phyloP scores from a whole-genome alignment of 1,140 invertebrate species.

The Belonocnema kinseyi region DNA sequence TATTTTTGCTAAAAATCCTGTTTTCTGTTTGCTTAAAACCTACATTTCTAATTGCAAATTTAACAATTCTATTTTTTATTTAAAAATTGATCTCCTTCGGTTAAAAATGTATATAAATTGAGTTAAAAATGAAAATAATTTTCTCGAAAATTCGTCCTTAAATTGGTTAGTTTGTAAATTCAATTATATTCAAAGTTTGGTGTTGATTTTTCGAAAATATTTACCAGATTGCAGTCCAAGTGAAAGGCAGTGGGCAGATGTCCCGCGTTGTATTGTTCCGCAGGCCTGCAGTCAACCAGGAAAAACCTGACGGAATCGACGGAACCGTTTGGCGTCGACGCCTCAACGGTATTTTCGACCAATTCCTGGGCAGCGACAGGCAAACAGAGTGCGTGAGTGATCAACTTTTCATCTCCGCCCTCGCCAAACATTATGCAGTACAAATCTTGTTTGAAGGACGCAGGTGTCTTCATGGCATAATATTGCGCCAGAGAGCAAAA shows the following conservation, averaged over 20 bases:
- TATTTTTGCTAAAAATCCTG: no score
- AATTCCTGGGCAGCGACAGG: conserved; percentile 93
- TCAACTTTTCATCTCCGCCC: conserved; percentile 73
- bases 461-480: conserved; percentile 93
- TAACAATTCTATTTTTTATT: no score
- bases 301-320: conserved; percentile 89
- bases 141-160: no score
- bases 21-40: no score
- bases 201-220: conserved; percentile 42
- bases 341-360: conserved; percentile 85
- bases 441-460: conserved; percentile 90
- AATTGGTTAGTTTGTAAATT: no score
- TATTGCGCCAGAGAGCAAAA: conserved; percentile 97
- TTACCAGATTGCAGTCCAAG: conserved; percentile 94
- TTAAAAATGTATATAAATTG: no score
- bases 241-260: conserved; percentile 98
- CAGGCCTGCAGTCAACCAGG: conserved; percentile 96
- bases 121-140: no score
- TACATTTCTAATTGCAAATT: no score
- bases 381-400: conserved; percentile 93
- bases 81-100: no score
- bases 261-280: conserved; percentile 97
- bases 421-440: conserved; percentile 79
- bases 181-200: no score
- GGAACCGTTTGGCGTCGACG: conserved; percentile 75